A percentile compares a stretch with the other conserved stretches of the same genome.
These are phyloP conservation scores for Rhinoraja longicauda DNA, from an alignment of 2,797 vertebrate genomes.

Conservation along the genomic window DNA sequence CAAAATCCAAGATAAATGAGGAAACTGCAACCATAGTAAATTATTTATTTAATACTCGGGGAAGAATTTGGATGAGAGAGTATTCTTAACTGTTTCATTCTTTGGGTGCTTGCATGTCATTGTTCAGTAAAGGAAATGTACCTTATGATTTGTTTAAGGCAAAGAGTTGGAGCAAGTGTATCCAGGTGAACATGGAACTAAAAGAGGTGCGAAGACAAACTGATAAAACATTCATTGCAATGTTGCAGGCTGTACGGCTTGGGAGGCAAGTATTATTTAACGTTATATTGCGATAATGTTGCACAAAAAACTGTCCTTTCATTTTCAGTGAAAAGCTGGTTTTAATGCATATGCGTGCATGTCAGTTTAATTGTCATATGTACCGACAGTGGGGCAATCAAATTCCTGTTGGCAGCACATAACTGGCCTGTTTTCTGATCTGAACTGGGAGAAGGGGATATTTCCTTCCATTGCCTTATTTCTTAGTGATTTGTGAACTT, in stretches of 20 bases:
- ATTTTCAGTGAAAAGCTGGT: not conserved
- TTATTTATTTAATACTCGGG: not conserved
- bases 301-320: no score
- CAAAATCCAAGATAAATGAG: not conserved
- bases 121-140: not conserved
- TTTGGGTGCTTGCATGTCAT: not conserved
- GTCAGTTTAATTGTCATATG: no score
- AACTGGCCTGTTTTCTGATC: no score
- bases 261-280: slow-evolving; percentile 68
- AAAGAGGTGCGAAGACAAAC: slow-evolving; percentile 83
- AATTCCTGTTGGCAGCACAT: no score
- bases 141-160: slow-evolving; percentile 57
- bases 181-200: slow-evolving; percentile 86
- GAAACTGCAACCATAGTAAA: no score
- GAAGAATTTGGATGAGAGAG: not conserved
- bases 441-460: no score
- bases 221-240: slow-evolving; percentile 78
- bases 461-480: no score
- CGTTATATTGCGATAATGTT: not conserved
- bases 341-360: not conserved
- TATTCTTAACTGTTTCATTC: not conserved
- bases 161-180: slow-evolving; percentile 83
- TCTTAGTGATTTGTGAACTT: no score
- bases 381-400: no score
- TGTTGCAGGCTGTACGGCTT: slow-evolving; percentile 79